These are phyloP conservation scores for Mixornis gularis DNA, from an alignment of 2,113 vertebrate species.

Conservation along the genomic window DNA sequence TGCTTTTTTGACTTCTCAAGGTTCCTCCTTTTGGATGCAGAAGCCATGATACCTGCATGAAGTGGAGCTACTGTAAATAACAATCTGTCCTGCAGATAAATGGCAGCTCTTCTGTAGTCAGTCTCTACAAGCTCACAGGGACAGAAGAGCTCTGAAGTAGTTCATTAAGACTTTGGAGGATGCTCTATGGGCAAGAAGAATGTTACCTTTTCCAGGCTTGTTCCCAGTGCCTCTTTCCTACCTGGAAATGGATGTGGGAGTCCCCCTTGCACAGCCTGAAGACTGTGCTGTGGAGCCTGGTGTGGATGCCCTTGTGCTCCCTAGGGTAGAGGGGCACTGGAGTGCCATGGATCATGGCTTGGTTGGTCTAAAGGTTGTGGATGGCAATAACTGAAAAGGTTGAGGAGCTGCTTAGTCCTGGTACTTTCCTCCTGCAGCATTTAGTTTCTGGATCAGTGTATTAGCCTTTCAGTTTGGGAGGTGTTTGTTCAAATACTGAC, in stretches of 20 bases:
- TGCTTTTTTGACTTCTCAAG: slow-evolving; percentile 42
- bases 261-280: neutral
- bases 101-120: neutral
- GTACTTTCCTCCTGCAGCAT: neutral
- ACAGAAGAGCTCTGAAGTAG: neutral
- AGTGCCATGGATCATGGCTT: rapidly evolving
- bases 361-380: neutral
- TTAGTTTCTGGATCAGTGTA: neutral
- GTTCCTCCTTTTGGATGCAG: neutral
- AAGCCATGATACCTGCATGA: slow-evolving; percentile 8
- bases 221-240: neutral
- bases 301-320: neutral
- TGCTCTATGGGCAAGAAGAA: neutral
- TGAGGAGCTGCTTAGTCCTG: neutral
- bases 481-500: neutral
- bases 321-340: neutral
- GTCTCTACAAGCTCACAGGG: neutral
- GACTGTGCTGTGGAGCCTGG: neutral
- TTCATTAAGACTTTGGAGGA: neutral
- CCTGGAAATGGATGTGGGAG: neutral
- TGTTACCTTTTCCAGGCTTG: neutral
- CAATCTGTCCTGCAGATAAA: slow-evolving; percentile 35
- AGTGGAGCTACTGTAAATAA: slow-evolving; percentile 36
- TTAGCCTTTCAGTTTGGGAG: neutral
- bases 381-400: neutral